Evolutionary conservation across 2,113 vertebrate species (phyloP), one percentile per base, ranked within the genome.

Genomic region (Craseonycteris thonglongyai): DNA sequence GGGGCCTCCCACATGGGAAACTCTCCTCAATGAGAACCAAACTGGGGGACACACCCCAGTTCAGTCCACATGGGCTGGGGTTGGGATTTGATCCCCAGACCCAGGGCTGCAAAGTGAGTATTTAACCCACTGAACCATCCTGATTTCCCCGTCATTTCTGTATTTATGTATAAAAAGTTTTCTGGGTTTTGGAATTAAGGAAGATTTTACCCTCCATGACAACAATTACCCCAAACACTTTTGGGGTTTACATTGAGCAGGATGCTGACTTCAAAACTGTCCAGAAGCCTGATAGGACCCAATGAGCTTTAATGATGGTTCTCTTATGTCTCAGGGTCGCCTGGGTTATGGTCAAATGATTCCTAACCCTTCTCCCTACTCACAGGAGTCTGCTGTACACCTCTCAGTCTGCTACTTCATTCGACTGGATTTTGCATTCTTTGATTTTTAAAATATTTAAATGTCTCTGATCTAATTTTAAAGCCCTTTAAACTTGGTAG

Each of bases 401-500:
- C 38, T 72, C 45, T 30, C 56, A 42, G 2, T 40, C 35, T 49
- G 16, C 47, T 59, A 8, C 19, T 66, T 90, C 76, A 59, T 40
- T 84, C 51, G 28, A 45, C 21, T 85, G 58, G 26, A 35, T 76
- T 40, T 86, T 91, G 33, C 18, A 28, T 71, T 87, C 38, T 69
- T 93, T 69, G 75, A 84, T n/a, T 83, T 61, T 71, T 59, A 59
- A 86, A 22, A 40, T 63, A 93, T 47, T 91, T 75, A 75, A 90
- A 45, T 90, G 19, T 80, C 72, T 69, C 59, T 59, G 47, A 4
- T 56, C 54, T 49, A 40, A 19, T 78, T 96, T 47, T 93, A 79
- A 88, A 88, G 71, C 40, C 15, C 6, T 74, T 76, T 79, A 80
- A 63, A 69, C 26, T n/a, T 40, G 19, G 61, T 72, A 40, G 30